Evolutionary conservation across 2,113 vertebrate species (phyloP).

Genomic region (Tenrec ecaudatus): DNA sequence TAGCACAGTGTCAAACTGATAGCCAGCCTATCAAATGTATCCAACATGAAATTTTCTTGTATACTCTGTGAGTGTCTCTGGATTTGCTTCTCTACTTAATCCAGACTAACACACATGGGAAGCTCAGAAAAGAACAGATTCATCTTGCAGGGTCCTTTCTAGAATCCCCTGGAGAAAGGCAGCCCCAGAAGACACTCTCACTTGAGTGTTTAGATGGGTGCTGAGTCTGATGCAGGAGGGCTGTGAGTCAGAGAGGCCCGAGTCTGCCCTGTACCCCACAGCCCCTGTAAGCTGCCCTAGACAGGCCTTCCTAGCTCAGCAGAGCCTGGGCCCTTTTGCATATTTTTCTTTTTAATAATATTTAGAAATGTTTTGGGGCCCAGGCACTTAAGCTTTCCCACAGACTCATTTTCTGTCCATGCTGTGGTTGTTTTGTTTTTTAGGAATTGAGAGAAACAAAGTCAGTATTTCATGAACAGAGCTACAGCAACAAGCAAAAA

Average conservation of each 20-base stretch:
- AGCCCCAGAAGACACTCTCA: background rate
- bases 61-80: too few relatives aligned
- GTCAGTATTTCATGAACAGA: conserved; percentile 48
- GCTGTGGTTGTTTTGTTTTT: background rate
- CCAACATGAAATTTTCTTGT: too few relatives aligned
- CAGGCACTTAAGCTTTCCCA: conserved; percentile 59
- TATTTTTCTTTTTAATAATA: conserved; percentile 60
- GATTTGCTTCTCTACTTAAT: too few relatives aligned
- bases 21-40: too few relatives aligned
- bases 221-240: background rate
- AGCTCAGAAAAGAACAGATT: background rate
- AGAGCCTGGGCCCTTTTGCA: background rate
- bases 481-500: background rate
- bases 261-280: too few relatives aligned
- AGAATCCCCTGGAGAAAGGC: background rate
- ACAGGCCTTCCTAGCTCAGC: background rate
- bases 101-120: background rate
- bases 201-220: background rate
- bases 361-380: conserved; percentile 60
- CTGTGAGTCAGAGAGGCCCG: accelerated
- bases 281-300: background rate
- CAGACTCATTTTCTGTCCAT: background rate
- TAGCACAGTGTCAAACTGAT: too few relatives aligned
- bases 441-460: conserved; percentile 51
- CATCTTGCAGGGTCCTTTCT: background rate